Base-by-base conservation (phyloP, 2,797 vertebrate genomes). In the Apogon talboti region DNA sequence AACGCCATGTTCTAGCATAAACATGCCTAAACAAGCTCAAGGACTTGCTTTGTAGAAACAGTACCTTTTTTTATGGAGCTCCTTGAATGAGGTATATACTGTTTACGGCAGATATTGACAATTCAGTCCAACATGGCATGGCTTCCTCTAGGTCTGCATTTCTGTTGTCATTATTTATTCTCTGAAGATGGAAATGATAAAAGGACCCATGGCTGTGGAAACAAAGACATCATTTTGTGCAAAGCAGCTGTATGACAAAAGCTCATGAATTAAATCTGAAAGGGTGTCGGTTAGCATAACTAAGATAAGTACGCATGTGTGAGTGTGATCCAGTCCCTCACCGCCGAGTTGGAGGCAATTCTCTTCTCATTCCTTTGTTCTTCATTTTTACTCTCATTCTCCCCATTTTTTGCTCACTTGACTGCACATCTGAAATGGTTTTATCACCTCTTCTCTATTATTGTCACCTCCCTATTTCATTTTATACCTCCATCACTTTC, bases 361-460 rank as follows among this genome's bases (percentile, higher is more conserved):
- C 64, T 70, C 18, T 47, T 3, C 41, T 41, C 6, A 0, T 40
- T 50, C 18, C 8, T 40, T 58, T 21, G 35, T 14, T 62, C 44
- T 52, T 3, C 10, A 16, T 65, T 58, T 60, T 38, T 47, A 12
- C 48, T 24, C 38, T 67, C 48, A 18, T 41, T 57, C 2, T 4
- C 16, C 13, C 68, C 11, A 14, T 78, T 70, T 69, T 49, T 54
- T 28, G 3, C 50, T 80, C 72, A 76, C 69, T 21, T 54, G 51
- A 72, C 41, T 24, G 43, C 64, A 49, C 56, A 24, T 74, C 45
- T 74, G 35, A 81, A 83, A 74, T 73, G 56, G 44, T 71, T 83
- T 80, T 77, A 71, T 82, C 61, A 63, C 76, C 30, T 71, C 66
- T 48, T 13, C 50, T 74, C 62, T 66, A 24, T 40, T 55, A 56